Evolutionary conservation across 2,113 vertebrate genomes (phyloP).

Genomic region (Taxidea taxus): DNA sequence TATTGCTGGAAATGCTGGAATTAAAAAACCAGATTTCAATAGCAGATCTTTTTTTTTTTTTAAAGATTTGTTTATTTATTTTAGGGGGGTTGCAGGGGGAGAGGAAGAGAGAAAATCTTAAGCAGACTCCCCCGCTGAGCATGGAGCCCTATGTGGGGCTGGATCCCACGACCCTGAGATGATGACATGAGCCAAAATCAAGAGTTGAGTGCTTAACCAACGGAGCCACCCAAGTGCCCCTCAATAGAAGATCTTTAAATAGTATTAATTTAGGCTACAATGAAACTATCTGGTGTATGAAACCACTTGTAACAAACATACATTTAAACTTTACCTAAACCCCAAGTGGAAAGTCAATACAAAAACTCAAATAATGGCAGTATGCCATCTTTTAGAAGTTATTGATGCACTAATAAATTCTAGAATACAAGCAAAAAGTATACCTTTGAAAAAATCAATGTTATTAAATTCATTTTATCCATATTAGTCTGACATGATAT

Average conservation of each 20-base stretch:
- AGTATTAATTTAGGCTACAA: background rate
- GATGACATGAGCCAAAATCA: background rate
- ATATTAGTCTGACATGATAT: background rate
- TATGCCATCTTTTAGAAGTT: background rate
- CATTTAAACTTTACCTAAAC: background rate
- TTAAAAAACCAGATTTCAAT: background rate
- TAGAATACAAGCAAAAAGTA: background rate
- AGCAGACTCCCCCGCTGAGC: background rate
- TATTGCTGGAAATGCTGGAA: background rate
- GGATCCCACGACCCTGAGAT: background rate
- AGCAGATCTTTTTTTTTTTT: background rate
- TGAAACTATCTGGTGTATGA: background rate
- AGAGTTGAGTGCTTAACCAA: background rate
- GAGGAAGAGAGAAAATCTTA: background rate
- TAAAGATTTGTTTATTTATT: background rate
- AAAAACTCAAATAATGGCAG: background rate
- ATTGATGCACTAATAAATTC: background rate
- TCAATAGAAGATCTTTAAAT: background rate
- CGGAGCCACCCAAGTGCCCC: background rate
- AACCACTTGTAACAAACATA: background rate
- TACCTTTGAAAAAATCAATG: background rate
- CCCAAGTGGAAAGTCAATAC: background rate
- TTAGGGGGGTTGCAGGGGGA: background rate
- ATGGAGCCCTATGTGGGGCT: background rate
- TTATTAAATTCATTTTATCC: background rate